Base-by-base conservation (phyloP, 1,140 invertebrate species). In the Pseudomyrmex concolor region DNA sequence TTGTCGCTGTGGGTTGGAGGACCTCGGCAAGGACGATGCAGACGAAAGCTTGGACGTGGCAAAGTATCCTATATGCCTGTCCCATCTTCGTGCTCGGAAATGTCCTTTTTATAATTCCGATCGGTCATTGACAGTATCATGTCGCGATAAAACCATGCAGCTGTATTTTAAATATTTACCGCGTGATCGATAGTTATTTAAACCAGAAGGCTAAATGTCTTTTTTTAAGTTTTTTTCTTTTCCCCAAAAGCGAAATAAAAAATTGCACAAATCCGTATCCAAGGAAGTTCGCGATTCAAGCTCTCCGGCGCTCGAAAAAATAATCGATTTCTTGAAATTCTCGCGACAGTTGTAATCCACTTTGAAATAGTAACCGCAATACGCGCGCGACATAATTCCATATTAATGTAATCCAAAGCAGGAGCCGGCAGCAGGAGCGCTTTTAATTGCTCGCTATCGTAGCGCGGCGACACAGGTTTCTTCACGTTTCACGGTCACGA, bases 11-110 rank as follows among this genome's bases (percentile, higher is more conserved):
- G 86, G 90, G 92, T 87, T 93, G 84, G 91, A 92, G 88, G 90
- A 93, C 92, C 92, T 93, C 90, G 90, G 83, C 92, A 93, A 94
- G 92, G 92, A 92, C 92, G 92, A 90, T 17, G 10, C 13, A 7
- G 19, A 45, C 50, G 25, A 88, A 71, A 48, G 57, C 15, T 12
- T 45, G 54, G 25, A 17, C 55, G 8, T 2, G 70, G 60, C 62
- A 59, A 87, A 60, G 66, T 15, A 3, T 50, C 8, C 15, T 1
- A 22, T 34, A n/a, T 45, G 12, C 3, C 2, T 59, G 71, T 50
- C 48, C 66, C 15, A 34, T 55, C 48, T 73, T 17, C 55, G 10
- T 51, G 22, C 72, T 59, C 84, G 70, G 12, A 66, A 64, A 55
- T 34, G 68, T 70, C 82, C 22, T 25, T 34, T 55, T 80, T 55